Percentiles rank a stretch among this genome's conserved stretches.
These are phyloP conservation scores for crab-eating macaque (Macaca fascicularis) DNA, from an alignment of 2,113 vertebrate genomes.

Conservation along the genomic window T2T-MFA8v1.1 NC_088380.1:138025501-138026000, in stretches of 20 bases:
- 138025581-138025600: slow-evolving; percentile 33
- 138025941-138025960: not conserved
- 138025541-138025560: not conserved
- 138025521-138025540: not conserved
- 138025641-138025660: not conserved
- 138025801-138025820: not conserved
- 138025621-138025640: not conserved
- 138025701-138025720: not conserved
- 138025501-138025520: not conserved
- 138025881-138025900: not conserved
- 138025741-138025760: not conserved
- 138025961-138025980: not conserved
- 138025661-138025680: not conserved
- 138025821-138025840: not conserved
- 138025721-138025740: not conserved
- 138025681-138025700: not conserved
- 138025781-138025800: not conserved
- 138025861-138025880: not conserved
- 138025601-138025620: not conserved
- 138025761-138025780: not conserved
- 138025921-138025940: not conserved
- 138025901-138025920: slow-evolving; percentile 10
- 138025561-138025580: not conserved
- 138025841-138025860: not conserved
- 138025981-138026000: not conserved